Base-by-base conservation (phyloP, 2,113 vertebrate genomes). In the Okapia johnstoni region DNA sequence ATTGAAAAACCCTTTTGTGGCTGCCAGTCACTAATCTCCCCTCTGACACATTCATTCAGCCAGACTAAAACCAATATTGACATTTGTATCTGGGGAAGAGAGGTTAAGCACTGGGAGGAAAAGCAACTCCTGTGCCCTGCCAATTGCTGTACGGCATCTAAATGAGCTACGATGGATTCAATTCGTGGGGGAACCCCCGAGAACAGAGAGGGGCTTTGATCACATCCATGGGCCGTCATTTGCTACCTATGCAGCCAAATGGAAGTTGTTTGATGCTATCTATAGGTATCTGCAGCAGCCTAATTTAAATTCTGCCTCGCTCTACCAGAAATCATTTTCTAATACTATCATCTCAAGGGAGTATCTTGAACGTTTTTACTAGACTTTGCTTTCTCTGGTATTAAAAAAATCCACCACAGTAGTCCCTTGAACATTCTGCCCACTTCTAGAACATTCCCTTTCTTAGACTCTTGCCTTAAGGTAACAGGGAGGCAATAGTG, bases 21-120 rank as follows among this genome's bases (percentile, higher is more conserved):
- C 98, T 98, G 98, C 99, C 98, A 98, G 98, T 97, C 97, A 97
- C 98, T 99, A 99, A 99, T 98, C 98, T 99, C 98, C 50, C 48
- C 98, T 98, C 97, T 98, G 98, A 98, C 98, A 98, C 88, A 89
- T 98, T 97, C 98, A 98, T 98, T 98, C 98, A 99, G 97, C 98
- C 97, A 98, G 94, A 98, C 97, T 98, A 99, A 99, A 99, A 98
- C 98, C 98, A 98, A 97, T 98, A 98, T 97, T 98, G 98, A 99
- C 98, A 99, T 98, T 98, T 98, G 97, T 98, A 97, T 98, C 97
- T 96, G n/a, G 98, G 96, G 26, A 36, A 97, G 98, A 88, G 95
- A 99, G 98, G 98, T 98, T 99, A 98, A 98, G 98, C 1, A 25
- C 90, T 87, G 91, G 88, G 97, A 98, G 93, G 91, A 98, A 98